Evolutionary conservation across 2,888 invertebrate genomes (phyloP), one percentile per base, ranked within the genome.

Genomic region (Lithophane semibrunnea): DNA sequence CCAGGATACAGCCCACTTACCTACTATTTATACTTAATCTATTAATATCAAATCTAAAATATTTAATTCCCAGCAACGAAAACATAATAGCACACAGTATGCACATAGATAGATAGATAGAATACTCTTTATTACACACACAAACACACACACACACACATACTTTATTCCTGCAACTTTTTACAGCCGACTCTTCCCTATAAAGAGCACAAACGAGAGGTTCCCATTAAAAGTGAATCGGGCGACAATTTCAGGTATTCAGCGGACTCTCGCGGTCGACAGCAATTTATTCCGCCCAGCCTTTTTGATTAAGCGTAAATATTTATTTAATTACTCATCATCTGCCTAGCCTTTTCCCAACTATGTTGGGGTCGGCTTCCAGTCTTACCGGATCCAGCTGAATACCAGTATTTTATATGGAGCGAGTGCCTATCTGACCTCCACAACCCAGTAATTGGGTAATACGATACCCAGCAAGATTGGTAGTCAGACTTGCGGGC

Each of bases 161-260:
- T 58, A 63, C 58, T 81, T 80, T 74, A 75, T 72, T 72, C 47
- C 5, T 3, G 42, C 29, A 61, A 60, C n/a, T 69, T 72, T 58
- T 74, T 56, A n/a, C 47, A 52, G 68, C 21, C 63, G 21, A 29
- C 60, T 75, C 71, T 69, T 60, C 42, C 47, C 58, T 21, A 49
- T 69, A 77, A 24, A 77, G 77, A 75, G 21, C 54, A 85, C 74
- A 83, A 81, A 83, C 82, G 74, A 75, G 75, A 75, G 77, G 82
- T 81, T 85, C 69, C 85, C 66, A 85, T 83, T 85, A 85, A 80
- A 84, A 81, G 58, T 80, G 72, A 85, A 72, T 66, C 61, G 42
- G 44, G 42, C 63, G 82, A 73, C 74, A 75, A 73, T 81, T 81
- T 77, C 82, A 75, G 74, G 85, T 75, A 73, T 81, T 85, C 80